These are phyloP conservation scores for Eumacrocentrus americanus DNA, from an alignment of 2,888 invertebrate genomes.

Conservation along the genomic window DNA sequence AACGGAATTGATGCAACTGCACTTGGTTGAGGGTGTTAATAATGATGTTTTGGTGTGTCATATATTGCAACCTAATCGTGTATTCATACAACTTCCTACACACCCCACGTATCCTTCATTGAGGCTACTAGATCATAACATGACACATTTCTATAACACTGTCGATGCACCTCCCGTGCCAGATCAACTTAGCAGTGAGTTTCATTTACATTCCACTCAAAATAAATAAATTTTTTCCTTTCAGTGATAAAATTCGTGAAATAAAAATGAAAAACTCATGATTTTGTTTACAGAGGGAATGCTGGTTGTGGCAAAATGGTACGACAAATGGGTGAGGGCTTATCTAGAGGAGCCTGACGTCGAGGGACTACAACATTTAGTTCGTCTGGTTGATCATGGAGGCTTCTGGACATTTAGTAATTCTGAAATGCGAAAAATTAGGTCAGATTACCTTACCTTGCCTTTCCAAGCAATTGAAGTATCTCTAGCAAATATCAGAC, in stretches of 20 bases:
- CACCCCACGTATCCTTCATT: conserved; percentile 92
- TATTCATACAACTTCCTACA: conserved; percentile 94
- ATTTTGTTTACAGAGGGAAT: conserved; percentile 72
- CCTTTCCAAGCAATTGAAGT: conserved; percentile 99
- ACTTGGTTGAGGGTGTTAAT: conserved; percentile 88
- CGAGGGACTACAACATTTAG: conserved; percentile 75
- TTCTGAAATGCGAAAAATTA: conserved; percentile 84
- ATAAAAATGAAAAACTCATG: background rate
- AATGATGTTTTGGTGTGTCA: conserved; percentile 92
- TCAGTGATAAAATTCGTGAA: background rate
- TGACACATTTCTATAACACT: conserved; percentile 82
- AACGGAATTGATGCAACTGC: conserved; percentile 67
- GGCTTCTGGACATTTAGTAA: conserved; percentile 85
- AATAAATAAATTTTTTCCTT: background rate
- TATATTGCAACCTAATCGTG: conserved; percentile 83
- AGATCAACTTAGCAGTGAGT: conserved; percentile 76
- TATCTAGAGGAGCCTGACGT: conserved; percentile 64
- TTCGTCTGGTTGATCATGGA: conserved; percentile 94
- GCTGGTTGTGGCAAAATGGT: conserved; percentile 85
- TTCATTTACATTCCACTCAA: background rate
- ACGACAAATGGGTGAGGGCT: conserved; percentile 75
- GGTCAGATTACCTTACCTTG: conserved; percentile 89
- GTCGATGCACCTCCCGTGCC: conserved; percentile 82
- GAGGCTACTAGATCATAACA: conserved; percentile 78
- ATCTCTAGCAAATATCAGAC: conserved; percentile 85